Evolutionary conservation across 2,113 vertebrate species (phyloP).

Genomic region (Nansenia antarctica): DNA sequence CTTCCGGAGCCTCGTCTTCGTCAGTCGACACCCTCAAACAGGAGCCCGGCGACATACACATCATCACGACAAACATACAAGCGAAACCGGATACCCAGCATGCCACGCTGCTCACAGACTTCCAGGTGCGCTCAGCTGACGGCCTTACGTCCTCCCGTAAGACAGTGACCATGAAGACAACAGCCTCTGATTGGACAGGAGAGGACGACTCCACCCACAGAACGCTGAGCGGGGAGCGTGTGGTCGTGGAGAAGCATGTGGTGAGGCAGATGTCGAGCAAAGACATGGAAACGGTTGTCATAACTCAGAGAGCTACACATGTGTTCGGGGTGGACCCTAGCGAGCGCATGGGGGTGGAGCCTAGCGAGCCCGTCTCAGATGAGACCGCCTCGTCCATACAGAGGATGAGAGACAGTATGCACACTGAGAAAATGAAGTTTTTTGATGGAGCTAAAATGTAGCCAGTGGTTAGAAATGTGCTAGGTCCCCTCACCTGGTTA

Average conservation of each 20-base stretch:
- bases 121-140: no score
- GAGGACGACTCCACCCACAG: constrained; percentile 41
- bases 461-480: neutral
- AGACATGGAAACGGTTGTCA: constrained; percentile 62
- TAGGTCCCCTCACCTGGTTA: neutral
- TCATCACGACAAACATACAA: constrained; percentile 71
- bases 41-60: constrained; percentile 65
- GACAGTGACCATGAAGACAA: constrained; percentile 16
- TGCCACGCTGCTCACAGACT: constrained; percentile 55
- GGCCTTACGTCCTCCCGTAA: no score
- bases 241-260: constrained; percentile 55
- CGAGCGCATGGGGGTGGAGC: constrained; percentile 37
- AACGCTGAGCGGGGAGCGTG: constrained; percentile 27
- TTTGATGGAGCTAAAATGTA: constrained; percentile 62
- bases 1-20: constrained; percentile 66
- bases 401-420: constrained; percentile 69
- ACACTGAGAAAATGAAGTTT: constrained; percentile 78
- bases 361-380: constrained; percentile 58
- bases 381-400: constrained; percentile 70
- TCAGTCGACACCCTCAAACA: constrained; percentile 68
- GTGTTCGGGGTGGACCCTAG: constrained; percentile 46
- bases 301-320: constrained; percentile 65
- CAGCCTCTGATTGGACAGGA: constrained; percentile 45
- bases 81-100: constrained; percentile 65
- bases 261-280: constrained; percentile 58